Base-by-base conservation (phyloP, 2,113 vertebrate genomes). In the Epinephelus lanceolatus region DNA sequence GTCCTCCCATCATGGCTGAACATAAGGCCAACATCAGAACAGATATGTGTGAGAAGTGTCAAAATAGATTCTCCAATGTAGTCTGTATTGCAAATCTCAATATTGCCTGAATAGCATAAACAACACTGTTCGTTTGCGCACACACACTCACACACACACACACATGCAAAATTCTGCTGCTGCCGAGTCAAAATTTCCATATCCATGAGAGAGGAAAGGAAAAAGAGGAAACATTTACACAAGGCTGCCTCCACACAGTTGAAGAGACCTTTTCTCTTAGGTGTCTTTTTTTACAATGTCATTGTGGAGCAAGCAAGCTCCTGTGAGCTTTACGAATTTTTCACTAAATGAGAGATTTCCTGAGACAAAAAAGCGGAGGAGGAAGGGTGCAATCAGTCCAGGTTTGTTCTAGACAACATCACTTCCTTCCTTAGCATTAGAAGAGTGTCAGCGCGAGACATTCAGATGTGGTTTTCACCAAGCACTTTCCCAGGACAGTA, bases 371-470 rank as follows among this genome's bases (percentile, higher is more conserved):
- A 91, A 85, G 86, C 84, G 51, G 76, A 88, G 84, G 79, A 90
- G 90, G 89, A 94, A 94, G 91, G 90, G 76, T 88, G 92, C 91
- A 94, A 94, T 94, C 93, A 94, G 90, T 89, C 88, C 90, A 93
- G 93, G 93, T 95, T 94, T 95, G 93, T 95, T 94, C 90, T 55
- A 88, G 86, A 88, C 86, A 92, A 88, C 92, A 89, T 92, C 90
- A 76, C 91, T 95, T 94, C 93, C 93, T 94, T 92, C 93, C 93
- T 91, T 80, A 88, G 76, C 71, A 74, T 87, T 77, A 86, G 88
- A 73, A 88, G 66, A 78, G 93, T 90, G 89, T 93, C 88, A 89
- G 77, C 89, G 90, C 57, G 76, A 92, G 84, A 91, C 91, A 91
- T 93, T 94, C 91, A 93, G 86, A 92, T 74, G 87, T 88, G 83